Evolutionary conservation across 2,797 vertebrate genomes (phyloP).

Genomic region (Phataginus tetradactyla): DNA sequence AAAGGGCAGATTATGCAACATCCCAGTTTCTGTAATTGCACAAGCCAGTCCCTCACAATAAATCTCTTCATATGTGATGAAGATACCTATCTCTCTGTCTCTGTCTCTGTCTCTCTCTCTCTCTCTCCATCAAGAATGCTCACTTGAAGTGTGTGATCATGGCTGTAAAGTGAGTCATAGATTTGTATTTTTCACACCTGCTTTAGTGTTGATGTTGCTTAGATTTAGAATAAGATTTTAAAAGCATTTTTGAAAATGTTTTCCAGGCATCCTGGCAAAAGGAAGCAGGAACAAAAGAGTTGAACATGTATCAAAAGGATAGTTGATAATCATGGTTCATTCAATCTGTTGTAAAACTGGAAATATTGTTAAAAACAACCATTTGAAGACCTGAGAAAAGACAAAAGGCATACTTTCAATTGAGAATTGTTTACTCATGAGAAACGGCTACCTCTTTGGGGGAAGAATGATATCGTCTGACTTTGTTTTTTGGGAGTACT

Average conservation of each 20-base stretch:
- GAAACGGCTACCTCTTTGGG: neutral
- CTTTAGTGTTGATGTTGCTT: neutral
- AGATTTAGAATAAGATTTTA: neutral
- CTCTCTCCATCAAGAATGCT: neutral
- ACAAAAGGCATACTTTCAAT: neutral
- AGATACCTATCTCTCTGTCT: too few species aligned
- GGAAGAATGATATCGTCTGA: neutral
- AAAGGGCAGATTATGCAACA: too few species aligned
- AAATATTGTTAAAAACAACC: neutral
- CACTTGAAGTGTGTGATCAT: neutral
- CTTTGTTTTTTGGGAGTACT: neutral
- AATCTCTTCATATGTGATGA: too few species aligned
- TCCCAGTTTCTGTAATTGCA: neutral
- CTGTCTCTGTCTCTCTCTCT: too few species aligned
- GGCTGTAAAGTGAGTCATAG: neutral
- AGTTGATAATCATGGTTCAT: neutral
- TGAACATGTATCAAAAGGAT: neutral
- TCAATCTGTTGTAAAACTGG: neutral
- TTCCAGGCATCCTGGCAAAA: neutral
- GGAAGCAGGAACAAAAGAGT: neutral
- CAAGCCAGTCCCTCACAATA: neutral
- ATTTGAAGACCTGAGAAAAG: neutral
- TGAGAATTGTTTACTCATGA: neutral
- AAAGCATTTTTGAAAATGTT: neutral
- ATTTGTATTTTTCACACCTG: neutral